Conservation (phyloP, 2,888 invertebrate species). For the Kuschelorhynchus macadamiae region DNA sequence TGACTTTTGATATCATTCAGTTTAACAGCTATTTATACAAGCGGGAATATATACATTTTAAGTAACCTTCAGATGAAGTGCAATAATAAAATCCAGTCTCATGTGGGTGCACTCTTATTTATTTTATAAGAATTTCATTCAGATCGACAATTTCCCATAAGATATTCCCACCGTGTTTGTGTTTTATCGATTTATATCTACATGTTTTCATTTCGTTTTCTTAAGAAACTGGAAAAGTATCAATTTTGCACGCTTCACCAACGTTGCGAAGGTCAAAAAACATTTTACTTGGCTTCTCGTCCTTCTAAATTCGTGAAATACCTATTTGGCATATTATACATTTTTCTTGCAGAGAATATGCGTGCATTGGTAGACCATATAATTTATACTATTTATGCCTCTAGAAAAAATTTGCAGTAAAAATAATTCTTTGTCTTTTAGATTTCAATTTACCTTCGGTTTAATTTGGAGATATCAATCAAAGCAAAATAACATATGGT, state of each 20-base stretch:
- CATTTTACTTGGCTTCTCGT: neutral
- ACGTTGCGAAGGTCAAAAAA: conserved; percentile 30
- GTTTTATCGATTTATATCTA: neutral
- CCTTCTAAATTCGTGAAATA: conserved; percentile 7
- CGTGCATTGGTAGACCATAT: neutral
- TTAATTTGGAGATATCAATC: neutral
- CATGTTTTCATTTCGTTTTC: conserved; percentile 4
- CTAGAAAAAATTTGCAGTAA: neutral
- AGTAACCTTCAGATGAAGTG: neutral
- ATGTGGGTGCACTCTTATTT: neutral
- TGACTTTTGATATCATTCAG: too few species aligned
- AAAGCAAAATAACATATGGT: neutral
- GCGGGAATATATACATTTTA: neutral
- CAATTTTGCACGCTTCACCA: conserved; percentile 20
- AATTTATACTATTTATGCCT: neutral
- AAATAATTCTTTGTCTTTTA: neutral
- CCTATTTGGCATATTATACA: conserved; percentile 15
- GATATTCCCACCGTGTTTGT: neutral
- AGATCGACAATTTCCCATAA: neutral
- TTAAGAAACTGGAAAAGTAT: conserved; percentile 27
- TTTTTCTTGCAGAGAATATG: neutral
- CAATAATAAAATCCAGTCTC: neutral
- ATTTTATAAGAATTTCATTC: conserved; percentile 1
- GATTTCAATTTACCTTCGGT: neutral
- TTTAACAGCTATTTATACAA: too few species aligned